Evolutionary conservation across 1,140 invertebrate species (phyloP), one percentile per base, ranked within the genome.

Genomic region (Amyelois transitella): DNA sequence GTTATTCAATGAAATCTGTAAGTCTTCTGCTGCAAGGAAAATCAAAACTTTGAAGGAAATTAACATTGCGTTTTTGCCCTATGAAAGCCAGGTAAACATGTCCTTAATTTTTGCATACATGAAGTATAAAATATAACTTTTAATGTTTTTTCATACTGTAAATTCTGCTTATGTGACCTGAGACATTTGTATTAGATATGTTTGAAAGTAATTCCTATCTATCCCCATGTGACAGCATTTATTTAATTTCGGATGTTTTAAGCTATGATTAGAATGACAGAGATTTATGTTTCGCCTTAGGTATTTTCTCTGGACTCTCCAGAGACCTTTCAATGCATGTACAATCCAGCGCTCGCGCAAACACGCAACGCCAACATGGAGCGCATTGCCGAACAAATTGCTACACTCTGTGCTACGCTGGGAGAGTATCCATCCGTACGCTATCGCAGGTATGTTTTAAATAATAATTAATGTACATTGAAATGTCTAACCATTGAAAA

Each of bases 11-110:
- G 96, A 98, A 89, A 89, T 99, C 77, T 98, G 96, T 92, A 98
- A 99, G 90, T 98, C 97, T 75, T 92, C 94, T 64, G 94, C 94
- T 75, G 96, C 96, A 81, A 96, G 94, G 91, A 97, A 97, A 91
- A 97, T 99, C 85, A 99, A 99, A 93, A 99, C 98, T 53, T 91
- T 99, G 78, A 99, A 99, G 92, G 98, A 99, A 91, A 99, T 99
- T 90, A 99, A 99, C 93, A 98, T 99, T 89, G 98, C 98, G 77
- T 99, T 99, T 91, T 93, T 99, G 75, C 98, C 98, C 65, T 99
- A 99, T 89, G 98, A 99, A 90, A 95, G 96, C 77, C 98, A 99
- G 95, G 97, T 98, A 91, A 83, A 57, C 66, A 62, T 51, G 12
- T 14, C 0, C n/a, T 38, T 14, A 38, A 5, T 24, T 24, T 24